Evolutionary conservation across 2,888 invertebrate species (phyloP), one percentile per base, ranked within the genome.

Genomic region (Miltochrista miniata): DNA sequence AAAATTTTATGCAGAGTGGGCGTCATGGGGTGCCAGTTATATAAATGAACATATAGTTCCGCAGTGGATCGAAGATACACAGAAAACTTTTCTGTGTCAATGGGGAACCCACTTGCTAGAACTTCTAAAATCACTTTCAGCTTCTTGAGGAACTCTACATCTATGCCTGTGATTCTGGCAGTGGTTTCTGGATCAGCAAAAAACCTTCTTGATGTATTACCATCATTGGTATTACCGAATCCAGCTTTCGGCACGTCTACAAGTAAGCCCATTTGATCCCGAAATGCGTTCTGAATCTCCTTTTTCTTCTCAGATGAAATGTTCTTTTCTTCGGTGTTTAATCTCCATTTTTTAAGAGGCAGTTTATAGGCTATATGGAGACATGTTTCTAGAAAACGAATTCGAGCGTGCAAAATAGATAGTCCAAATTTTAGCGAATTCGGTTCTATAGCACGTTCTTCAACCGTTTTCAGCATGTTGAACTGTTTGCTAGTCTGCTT

Each of bases 401-500:
- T 53, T 34, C 48, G 68, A 54, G 36, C 61, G 56, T 72, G 71
- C 14, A 72, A 47, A 45, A 70, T 46, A 8, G 67, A 70, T 11
- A 72, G 48, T 10, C 68, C 70, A 47, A 67, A 70, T 47, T 61
- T 45, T 9, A 73, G 31, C 7, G 60, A 40, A n/a, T 51, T 31
- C 38, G 39, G 18, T 18, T 46, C 34, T 39, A 18, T 71, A 14
- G 36, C 15, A 36, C 14, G 15, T 36, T 36, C 36, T 36, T 36
- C 15, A 36, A 36, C 36, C 14, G 35, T 35, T 35, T 36, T 36
- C 10, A 15, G 15, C 36, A 36, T 36, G 36, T 15, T 36, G 36
- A 13, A 13, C 9, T 36, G 56, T 61, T 70, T 74, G 9, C 70
- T 71, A 33, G 72, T 75, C 34, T 46, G 36, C 29, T 62, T 63